Percentiles rank a stretch among this genome's conserved stretches.
Conservation (phyloP, 2,888 invertebrate species). For the Caenorhabditis macrosperma region DNA sequence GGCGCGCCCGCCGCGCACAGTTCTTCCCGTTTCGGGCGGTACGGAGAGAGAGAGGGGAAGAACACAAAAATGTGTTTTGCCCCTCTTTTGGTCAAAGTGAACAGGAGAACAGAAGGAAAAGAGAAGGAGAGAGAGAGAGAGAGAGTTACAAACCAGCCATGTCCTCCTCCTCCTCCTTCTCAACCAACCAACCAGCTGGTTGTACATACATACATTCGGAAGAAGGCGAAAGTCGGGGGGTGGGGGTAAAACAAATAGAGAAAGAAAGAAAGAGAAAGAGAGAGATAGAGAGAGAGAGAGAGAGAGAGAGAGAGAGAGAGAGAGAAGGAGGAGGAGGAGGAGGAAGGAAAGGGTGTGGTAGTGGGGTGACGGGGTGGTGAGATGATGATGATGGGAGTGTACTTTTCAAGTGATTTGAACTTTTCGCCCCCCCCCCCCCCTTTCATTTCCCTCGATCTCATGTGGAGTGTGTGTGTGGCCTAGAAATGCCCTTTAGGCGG, state of each 20-base stretch:
- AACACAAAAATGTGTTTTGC: no score
- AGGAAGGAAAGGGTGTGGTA: neutral
- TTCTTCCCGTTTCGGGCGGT: no score
- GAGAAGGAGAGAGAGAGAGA: constrained; percentile 10
- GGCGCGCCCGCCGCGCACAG: no score
- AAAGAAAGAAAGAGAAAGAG: constrained; percentile 23
- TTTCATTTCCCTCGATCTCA: no score
- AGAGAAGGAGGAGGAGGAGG: constrained; percentile 24
- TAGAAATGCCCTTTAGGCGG: neutral
- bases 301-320: constrained; percentile 19
- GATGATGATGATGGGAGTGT: neutral
- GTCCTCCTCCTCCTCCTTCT: neutral
- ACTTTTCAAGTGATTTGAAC: constrained; percentile 44
- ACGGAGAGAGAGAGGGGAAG: no score
- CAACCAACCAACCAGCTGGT: neutral
- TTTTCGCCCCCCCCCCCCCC: no score
- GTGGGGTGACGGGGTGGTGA: constrained; percentile 10
- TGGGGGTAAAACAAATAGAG: constrained; percentile 29
- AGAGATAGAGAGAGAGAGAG: neutral
- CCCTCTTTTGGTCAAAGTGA: no score
- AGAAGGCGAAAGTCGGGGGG: neutral
- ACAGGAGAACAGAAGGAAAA: neutral
- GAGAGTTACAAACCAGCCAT: constrained; percentile 43
- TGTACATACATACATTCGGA: constrained; percentile 5
- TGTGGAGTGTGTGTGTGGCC: no score